phyloP scores from a whole-genome alignment of 1,140 invertebrate genomes.

The Tetragonula clypearis region DNA sequence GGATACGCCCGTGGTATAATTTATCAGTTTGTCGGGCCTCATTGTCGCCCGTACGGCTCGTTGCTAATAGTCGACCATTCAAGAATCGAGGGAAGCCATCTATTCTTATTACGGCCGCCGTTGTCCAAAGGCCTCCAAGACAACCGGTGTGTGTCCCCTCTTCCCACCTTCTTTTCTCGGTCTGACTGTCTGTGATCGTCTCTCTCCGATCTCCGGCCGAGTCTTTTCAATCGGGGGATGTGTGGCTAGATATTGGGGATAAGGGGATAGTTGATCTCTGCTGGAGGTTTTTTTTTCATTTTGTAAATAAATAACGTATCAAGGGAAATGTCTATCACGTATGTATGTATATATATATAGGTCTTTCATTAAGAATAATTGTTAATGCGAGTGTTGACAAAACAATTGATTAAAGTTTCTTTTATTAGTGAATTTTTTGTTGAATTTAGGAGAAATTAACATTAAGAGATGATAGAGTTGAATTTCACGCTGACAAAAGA shows the following conservation, averaged over 20 bases:
- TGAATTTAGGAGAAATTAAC: too few relatives aligned
- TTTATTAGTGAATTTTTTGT: too few relatives aligned
- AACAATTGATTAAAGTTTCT: background rate
- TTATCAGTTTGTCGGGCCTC: slow-evolving; percentile 71
- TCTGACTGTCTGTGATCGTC: background rate
- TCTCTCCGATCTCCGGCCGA: background rate
- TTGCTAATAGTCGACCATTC: slow-evolving; percentile 70
- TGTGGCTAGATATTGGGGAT: background rate
- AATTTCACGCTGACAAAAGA: background rate
- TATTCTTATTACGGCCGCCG: slow-evolving; percentile 69
- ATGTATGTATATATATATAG: too few relatives aligned
- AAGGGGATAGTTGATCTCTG: background rate
- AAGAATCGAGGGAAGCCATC: slow-evolving; percentile 67
- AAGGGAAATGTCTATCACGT: too few relatives aligned
- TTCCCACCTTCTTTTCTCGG: background rate
- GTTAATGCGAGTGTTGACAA: background rate
- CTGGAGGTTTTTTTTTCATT: too few relatives aligned
- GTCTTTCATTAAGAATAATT: too few relatives aligned
- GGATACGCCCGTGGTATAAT: slow-evolving; percentile 68
- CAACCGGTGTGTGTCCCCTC: slow-evolving; percentile 16
- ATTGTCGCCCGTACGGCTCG: slow-evolving; percentile 67
- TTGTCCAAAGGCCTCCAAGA: slow-evolving; percentile 64
- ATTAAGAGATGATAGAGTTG: background rate
- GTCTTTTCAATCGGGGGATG: background rate
- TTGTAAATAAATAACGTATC: too few relatives aligned